These are phyloP conservation scores for Metopolophium dirhodum DNA, from an alignment of 1,140 invertebrate genomes.

Conservation along the genomic window DNA sequence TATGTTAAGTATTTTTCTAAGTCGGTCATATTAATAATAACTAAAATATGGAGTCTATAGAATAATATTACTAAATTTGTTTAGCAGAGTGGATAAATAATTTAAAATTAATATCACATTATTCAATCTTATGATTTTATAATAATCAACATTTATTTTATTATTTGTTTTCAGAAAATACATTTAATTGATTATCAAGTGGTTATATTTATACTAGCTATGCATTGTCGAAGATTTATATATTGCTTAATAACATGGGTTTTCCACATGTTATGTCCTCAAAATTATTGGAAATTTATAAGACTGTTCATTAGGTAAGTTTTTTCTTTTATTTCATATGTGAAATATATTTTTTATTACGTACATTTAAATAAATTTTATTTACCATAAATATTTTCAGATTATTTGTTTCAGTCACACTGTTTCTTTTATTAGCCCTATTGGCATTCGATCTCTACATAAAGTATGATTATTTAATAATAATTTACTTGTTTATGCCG, in stretches of 20 bases:
- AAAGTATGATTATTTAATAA: slow-evolving; percentile 48
- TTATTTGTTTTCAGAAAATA: slow-evolving; percentile 38
- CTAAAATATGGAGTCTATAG: too few relatives aligned
- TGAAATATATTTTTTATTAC: not conserved
- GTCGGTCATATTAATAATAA: too few relatives aligned
- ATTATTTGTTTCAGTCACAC: slow-evolving; percentile 29
- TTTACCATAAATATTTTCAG: slow-evolving; percentile 10
- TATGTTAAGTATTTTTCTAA: too few relatives aligned
- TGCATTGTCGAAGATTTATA: slow-evolving; percentile 51
- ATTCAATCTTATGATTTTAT: not conserved
- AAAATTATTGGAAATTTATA: slow-evolving; percentile 53
- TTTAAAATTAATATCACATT: not conserved
- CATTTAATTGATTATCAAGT: slow-evolving; percentile 54
- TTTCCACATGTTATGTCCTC: slow-evolving; percentile 50
- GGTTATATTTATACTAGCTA: slow-evolving; percentile 44
- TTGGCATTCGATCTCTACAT: slow-evolving; percentile 48
- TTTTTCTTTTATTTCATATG: not conserved
- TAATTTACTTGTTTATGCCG: slow-evolving; percentile 52
- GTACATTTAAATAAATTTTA: not conserved
- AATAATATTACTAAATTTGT: not conserved
- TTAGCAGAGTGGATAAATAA: not conserved
- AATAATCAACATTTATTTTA: not conserved
- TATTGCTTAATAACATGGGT: slow-evolving; percentile 55
- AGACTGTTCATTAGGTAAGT: slow-evolving; percentile 44
- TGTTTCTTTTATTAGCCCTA: slow-evolving; percentile 45